Evolutionary conservation across 2,113 vertebrate genomes (phyloP), one percentile per base, ranked within the genome.

Genomic region (Chiloscyllium plagiosum): DNA sequence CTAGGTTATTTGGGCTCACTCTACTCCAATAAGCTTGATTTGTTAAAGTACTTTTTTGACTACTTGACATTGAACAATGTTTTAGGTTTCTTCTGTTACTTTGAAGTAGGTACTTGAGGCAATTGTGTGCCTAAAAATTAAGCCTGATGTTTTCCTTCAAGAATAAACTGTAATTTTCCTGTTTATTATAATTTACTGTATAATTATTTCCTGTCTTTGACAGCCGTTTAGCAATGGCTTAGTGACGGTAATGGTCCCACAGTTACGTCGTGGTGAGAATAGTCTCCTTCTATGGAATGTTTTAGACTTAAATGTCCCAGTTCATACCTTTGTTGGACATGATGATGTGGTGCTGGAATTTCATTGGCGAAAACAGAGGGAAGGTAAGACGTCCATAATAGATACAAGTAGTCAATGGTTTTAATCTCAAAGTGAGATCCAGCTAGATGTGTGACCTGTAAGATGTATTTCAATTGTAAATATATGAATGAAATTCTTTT

Each of bases 201-300:
- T 4, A 76, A 76, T 95, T 95, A 26, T 37, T 95, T 76, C 47
- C 26, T 96, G 61, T 86, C 95, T 3, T 96, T 0, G 0, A 3
- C 96, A 99, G 99, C 99, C 99, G 22, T 99, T 99, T 97, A 99
- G 98, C 96, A 99, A 98, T 0, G 99, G 99, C 0, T 97, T 99
- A 97, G 99, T 99, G 96, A 99, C 99, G 0, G 99, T 99, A 96
- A 99, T 99, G 99, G 99, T 99, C 70, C 99, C 99, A 33, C 99
- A 99, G 96, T 98, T 99, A 52, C 97, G 99, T 19, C 97, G 99
- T 2, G 96, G 96, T 50, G 99, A 99, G 96, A 99, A 99, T 97
- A 99, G 99, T 52, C 98, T 99, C 5, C 97, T 99, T 1, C 97
- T 99, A 29, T 99, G 99, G 99, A 99, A 99, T 24, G 98, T 98